Evolutionary conservation across 2,888 invertebrate species (phyloP), one percentile per base, ranked within the genome.

Genomic region (Drosophila peninsularis): DNA sequence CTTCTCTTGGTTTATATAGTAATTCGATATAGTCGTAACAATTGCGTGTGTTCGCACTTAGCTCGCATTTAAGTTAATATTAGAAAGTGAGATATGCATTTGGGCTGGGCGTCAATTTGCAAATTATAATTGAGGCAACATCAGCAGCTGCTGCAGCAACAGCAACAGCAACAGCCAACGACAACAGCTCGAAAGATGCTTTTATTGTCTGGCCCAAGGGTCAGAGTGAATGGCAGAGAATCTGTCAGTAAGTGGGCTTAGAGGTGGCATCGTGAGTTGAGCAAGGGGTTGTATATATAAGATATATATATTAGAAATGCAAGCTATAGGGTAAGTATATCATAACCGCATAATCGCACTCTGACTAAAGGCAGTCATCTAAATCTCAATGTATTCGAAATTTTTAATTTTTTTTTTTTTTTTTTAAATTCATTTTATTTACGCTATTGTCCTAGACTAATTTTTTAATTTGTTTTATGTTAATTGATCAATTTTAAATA

Each of bases 51-150:
- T 36, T 52, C 44, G 50, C 44, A 45, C 56, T 55, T 41, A 52
- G 30, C 17, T 41, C 27, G 36, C 37, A 57, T 45, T 62, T 54
- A 17, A 60, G 53, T 17, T 50, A 49, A 49, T 58, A 57, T 63
- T 62, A 47, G 56, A 34, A 49, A 63, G 37, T 54, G 66, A 47
- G 54, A 49, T 47, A 56, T 60, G 77, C 49, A 71, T 62, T 71
- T 62, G 54, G 49, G 61, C 44, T 39, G 53, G 66, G 61, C 70
- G 70, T 63, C 62, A 68, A 70, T 67, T 65, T 63, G 52, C 69
- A 54, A 75, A 78, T 78, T 82, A 80, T 74, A 82, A 82, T 80
- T 71, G 75, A 74, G 39, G 68, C 74, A 66, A 55, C 71, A 49
- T 36, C 47, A 52, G 50, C 58, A 49, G 47, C 57, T 34, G 42